phyloP scores from a whole-genome alignment of 2,797 vertebrate species.

The Cossypha caffra region DNA sequence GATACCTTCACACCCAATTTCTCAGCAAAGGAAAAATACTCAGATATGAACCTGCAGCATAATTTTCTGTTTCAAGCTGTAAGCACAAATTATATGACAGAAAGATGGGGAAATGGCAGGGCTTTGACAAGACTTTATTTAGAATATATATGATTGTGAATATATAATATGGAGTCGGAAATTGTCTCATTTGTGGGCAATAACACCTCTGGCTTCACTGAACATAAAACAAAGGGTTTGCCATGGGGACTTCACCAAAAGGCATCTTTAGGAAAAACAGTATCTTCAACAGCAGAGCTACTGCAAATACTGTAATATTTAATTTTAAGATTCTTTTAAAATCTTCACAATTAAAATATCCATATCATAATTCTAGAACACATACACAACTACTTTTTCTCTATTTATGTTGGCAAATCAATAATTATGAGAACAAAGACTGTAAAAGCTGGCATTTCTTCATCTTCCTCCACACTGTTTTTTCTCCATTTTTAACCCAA shows the following conservation, averaged over 20 bases:
- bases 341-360: neutral
- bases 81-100: neutral
- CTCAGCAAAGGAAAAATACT: neutral
- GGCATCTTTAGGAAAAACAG: neutral
- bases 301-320: neutral
- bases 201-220: neutral
- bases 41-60: neutral
- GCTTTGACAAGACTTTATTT: constrained; percentile 5
- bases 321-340: neutral
- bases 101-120: neutral
- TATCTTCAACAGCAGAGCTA: neutral
- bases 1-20: neutral
- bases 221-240: constrained; percentile 17
- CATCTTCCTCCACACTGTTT: neutral
- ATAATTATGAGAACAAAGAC: neutral
- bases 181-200: constrained; percentile 20
- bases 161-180: neutral
- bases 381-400: neutral
- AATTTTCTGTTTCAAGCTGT: constrained; percentile 1
- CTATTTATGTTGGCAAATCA: neutral
- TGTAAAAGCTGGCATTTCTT: neutral
- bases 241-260: neutral
- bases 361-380: neutral
- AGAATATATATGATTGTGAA: constrained; percentile 3
- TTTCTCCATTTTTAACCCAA: neutral